Evolutionary conservation across 1,140 invertebrate genomes (phyloP).

Genomic region (Drosophila truncata): DNA sequence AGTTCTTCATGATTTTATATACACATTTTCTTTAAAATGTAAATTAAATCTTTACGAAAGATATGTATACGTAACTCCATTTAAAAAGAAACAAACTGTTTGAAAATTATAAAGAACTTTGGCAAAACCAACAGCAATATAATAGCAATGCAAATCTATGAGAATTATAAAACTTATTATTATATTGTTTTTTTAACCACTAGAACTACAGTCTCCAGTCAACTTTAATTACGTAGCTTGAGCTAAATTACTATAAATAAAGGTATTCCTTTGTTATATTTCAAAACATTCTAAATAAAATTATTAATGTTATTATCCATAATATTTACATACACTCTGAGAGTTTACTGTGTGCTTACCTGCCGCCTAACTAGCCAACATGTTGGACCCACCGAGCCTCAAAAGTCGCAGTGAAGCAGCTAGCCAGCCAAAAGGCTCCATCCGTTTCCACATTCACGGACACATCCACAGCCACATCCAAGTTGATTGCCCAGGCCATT

Average conservation of each 20-base stretch:
- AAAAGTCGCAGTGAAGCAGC: slow-evolving; percentile 33
- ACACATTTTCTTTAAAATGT: background rate
- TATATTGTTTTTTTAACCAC: background rate
- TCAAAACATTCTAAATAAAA: background rate
- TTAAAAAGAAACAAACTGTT: too few species aligned
- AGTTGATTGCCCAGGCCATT: slow-evolving; percentile 79
- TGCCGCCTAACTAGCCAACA: slow-evolving; percentile 69
- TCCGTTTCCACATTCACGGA: slow-evolving; percentile 11
- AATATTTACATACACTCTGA: background rate
- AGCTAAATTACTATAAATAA: too few species aligned
- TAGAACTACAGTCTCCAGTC: background rate
- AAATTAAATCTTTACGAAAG: background rate
- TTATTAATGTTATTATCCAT: background rate
- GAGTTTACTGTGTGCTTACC: slow-evolving; percentile 42
- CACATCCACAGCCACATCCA: slow-evolving; percentile 39
- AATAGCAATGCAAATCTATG: background rate
- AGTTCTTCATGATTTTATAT: background rate
- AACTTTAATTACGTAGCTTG: background rate
- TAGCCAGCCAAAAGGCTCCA: slow-evolving; percentile 38
- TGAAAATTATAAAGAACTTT: too few species aligned
- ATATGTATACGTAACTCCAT: background rate
- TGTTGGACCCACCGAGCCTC: slow-evolving; percentile 56
- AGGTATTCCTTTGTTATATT: too few species aligned
- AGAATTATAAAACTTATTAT: background rate
- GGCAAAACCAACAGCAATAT: too few species aligned